Evolutionary conservation across 2,113 vertebrate species (phyloP), one percentile per base, ranked within the genome.

Genomic region (Xyrauchen texanus): DNA sequence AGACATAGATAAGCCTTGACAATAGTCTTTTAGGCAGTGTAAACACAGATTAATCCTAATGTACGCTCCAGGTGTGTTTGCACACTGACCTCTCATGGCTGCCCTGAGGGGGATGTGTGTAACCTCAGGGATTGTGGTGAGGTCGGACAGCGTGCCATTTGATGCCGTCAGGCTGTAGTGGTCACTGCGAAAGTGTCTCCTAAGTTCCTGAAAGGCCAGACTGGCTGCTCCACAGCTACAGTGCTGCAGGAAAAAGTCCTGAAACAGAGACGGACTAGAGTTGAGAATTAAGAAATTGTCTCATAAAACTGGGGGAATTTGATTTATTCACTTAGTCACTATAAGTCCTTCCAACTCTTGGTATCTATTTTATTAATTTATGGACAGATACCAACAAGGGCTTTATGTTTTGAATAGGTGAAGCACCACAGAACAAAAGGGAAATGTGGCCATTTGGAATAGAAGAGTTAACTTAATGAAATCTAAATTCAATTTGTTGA

Each of bases 81-180:
- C 65, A 10, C 51, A 79, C 86, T 83, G 66, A 89, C 92, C 89
- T 88, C 45, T 87, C 15, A 49, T 77, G 8, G 21, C 15, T 10
- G 88, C 77, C 77, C 82, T 83, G 71, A 90, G 87, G 0, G 80
- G 81, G 7, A 86, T 91, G 0, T 10, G 86, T 61, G 90, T 89
- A 84, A 89, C 90, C 92, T 96, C 94, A 4, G 92, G 92, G 86
- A 96, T 95, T 80, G 93, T 94, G 73, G 92, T 94, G 82, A 95
- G 92, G 88, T 96, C 94, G 45, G 93, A 95, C 64, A 91, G n/a
- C 11, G 93, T 93, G 72, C 91, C 88, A 73, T 88, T 91, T 83
- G 91, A 93, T 82, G 89, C 52, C 77, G 92, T 86, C 72, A 92
- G 76, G 79, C 90, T 92, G 62, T 89, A 87, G 57, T 87, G 91